Evolutionary conservation across 1,140 invertebrate species (phyloP), one percentile per base, ranked within the genome.

Genomic region (Babylonia areolata): DNA sequence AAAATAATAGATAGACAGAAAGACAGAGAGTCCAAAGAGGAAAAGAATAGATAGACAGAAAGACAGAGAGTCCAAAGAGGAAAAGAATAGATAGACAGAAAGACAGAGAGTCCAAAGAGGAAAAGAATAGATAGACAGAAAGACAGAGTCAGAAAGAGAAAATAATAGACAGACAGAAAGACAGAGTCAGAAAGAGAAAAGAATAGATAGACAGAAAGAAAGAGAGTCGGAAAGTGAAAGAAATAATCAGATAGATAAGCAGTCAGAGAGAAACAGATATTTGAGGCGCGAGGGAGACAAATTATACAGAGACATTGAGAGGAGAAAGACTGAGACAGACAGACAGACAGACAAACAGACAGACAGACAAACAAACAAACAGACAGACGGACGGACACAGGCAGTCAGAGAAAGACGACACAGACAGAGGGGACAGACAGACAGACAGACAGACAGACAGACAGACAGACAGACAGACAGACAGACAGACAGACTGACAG

Each of bases 211-310:
- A 73, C n/a, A 31, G 17, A 33, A 3, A 31, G 71, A 35, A 17
- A 33, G 3, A 35, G 71, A 73, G 71, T n/a, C n/a, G n/a, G n/a
- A n/a, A n/a, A n/a, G n/a, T n/a, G n/a, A n/a, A n/a, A n/a, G n/a
- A n/a, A n/a, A n/a, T n/a, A n/a, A n/a, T n/a, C n/a, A n/a, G n/a
- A n/a, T n/a, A n/a, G n/a, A n/a, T n/a, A n/a, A n/a, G n/a, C 17
- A 64, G 58, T 20, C 17, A 64, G 73, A 75, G 73, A 75, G 73
- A 75, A n/a, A 75, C 11, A 75, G 73, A 75, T 11, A 75, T 11
- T 12, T 11, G n/a, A n/a, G n/a, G 73, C 11, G 73, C 11, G 73
- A 75, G 73, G n/a, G 73, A 75, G 73, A 75, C 11, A 75, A 75
- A n/a, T 12, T 12, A n/a, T 12, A 75, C 11, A 75, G n/a, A n/a